Percentiles rank a stretch among this genome's conserved stretches.
These are phyloP conservation scores for Drosophila micromelanica DNA, from an alignment of 1,140 invertebrate genomes.

Conservation along the genomic window DNA sequence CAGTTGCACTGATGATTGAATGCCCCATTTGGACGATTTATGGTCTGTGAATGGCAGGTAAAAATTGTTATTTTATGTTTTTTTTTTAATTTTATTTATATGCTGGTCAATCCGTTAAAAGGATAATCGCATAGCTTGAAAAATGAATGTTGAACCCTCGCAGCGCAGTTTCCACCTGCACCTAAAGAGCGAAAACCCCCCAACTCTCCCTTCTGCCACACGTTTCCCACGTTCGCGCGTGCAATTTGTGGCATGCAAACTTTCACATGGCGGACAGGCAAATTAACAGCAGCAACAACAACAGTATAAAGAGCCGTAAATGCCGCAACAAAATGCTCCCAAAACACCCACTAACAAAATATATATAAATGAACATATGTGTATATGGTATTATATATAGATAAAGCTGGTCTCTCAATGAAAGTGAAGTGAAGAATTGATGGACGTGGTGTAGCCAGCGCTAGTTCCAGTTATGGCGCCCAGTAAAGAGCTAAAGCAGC, in stretches of 20 bases:
- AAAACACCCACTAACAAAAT: conserved; percentile 59
- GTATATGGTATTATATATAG: neutral
- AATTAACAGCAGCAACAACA: conserved; percentile 55
- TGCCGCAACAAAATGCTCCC: conserved; percentile 54
- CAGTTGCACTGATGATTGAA: conserved; percentile 54
- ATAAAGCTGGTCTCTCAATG: conserved; percentile 44
- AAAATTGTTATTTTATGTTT: conserved; percentile 36
- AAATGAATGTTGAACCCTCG: conserved; percentile 51
- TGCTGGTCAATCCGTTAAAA: conserved; percentile 48
- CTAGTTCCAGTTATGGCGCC: conserved; percentile 18
- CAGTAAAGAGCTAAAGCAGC: neutral
- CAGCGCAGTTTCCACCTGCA: conserved; percentile 21
- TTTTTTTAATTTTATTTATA: neutral
- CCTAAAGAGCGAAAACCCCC: neutral
- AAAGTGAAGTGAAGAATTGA: conserved; percentile 80
- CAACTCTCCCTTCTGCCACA: neutral
- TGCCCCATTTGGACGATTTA: conserved; percentile 74
- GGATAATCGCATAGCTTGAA: conserved; percentile 47
- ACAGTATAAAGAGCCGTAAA: conserved; percentile 45
- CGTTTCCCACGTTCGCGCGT: conserved; percentile 53
- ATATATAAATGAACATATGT: neutral
- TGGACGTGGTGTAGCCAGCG: conserved; percentile 57
- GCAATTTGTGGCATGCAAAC: conserved; percentile 79
- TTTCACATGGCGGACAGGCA: conserved; percentile 70
- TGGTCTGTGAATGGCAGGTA: conserved; percentile 70